Percentiles rank a stretch among this genome's conserved stretches.
These are phyloP conservation scores for Ceraclea dissimilis DNA, from an alignment of 2,888 invertebrate genomes.

Conservation along the genomic window DNA sequence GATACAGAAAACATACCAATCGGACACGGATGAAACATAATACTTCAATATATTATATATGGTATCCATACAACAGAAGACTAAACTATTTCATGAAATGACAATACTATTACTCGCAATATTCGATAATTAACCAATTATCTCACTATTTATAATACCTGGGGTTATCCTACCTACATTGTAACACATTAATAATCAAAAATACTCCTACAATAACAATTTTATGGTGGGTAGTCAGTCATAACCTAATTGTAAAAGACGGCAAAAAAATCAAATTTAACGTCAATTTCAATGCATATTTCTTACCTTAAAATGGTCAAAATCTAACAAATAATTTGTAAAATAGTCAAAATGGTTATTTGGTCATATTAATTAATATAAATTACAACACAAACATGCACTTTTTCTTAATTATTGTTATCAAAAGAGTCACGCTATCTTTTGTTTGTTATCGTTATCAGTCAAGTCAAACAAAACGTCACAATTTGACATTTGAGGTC, in stretches of 20 bases:
- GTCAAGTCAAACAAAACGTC: no score
- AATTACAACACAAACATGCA: no score
- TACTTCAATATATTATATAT: background rate
- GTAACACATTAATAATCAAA: background rate
- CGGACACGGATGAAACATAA: slow-evolving; percentile 20
- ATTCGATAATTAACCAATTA: background rate
- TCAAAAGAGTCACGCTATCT: no score
- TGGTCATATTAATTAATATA: no score
- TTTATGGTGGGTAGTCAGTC: background rate
- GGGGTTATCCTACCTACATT: slow-evolving; percentile 3
- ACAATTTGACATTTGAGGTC: no score
- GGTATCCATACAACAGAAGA: background rate
- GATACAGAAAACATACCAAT: slow-evolving; percentile 11
- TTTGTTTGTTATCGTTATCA: no score
- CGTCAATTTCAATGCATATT: no score
- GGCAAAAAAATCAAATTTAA: no score
- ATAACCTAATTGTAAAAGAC: background rate
- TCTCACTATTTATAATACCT: background rate
- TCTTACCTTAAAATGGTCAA: no score
- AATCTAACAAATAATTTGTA: no score
- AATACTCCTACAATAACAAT: background rate
- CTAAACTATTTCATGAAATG: background rate
- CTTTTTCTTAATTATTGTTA: no score
- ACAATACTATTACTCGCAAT: background rate
- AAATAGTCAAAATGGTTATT: no score